These are phyloP conservation scores for Poecilia gillii DNA, from an alignment of 2,797 vertebrate species.

Conservation along the genomic window DNA sequence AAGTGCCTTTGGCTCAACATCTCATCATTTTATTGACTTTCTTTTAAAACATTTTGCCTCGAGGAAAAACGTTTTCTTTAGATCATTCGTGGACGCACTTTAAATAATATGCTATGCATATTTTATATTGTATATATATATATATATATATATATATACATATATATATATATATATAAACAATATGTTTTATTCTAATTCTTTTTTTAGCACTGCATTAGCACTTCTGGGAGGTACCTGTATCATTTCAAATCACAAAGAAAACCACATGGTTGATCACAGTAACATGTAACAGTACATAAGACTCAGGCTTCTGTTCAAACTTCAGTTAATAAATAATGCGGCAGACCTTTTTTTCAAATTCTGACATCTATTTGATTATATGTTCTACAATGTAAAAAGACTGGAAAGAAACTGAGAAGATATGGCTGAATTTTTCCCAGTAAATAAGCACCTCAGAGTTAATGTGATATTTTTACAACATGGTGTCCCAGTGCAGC, in stretches of 20 bases:
- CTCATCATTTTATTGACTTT: conserved; percentile 37
- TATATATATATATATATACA: no score
- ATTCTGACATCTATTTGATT: no score
- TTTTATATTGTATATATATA: no score
- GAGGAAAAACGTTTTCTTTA: conserved; percentile 28
- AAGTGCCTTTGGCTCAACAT: conserved; percentile 35
- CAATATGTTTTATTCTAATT: neutral
- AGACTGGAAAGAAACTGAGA: no score
- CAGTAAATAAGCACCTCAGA: neutral
- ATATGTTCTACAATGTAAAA: no score
- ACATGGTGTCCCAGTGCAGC: neutral
- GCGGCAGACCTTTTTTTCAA: no score
- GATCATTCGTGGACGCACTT: conserved; percentile 15
- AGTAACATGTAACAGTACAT: neutral
- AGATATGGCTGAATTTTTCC: no score
- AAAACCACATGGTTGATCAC: neutral
- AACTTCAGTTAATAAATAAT: no score
- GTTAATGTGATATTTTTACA: neutral
- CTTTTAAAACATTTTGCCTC: conserved; percentile 31
- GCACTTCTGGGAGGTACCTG: neutral
- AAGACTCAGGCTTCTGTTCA: neutral
- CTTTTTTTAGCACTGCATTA: neutral
- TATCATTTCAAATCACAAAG: neutral
- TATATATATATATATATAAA: no score
- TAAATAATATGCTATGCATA: neutral